phyloP scores from a whole-genome alignment of 1,140 invertebrate genomes.

The Akabosia matsudoensis region DNA sequence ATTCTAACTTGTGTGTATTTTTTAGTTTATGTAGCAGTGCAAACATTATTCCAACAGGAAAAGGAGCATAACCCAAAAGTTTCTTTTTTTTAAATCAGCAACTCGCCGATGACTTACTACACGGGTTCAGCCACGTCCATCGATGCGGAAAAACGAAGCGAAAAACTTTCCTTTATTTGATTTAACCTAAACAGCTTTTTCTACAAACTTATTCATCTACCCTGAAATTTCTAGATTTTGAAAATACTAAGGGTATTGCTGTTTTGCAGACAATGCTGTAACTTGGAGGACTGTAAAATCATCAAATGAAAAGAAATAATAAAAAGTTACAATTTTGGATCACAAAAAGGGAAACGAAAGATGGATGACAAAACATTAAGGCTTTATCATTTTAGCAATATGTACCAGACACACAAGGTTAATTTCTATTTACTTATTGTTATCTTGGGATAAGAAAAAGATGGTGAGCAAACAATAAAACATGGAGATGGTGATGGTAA shows the following conservation, averaged over 20 bases:
- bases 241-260: too few species aligned
- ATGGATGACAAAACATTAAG: background rate
- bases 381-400: background rate
- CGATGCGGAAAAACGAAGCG: background rate
- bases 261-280: too few species aligned
- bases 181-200: background rate
- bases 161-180: constrained; percentile 16
- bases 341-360: background rate
- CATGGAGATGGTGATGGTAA: background rate
- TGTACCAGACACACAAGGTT: background rate
- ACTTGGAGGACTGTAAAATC: background rate
- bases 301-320: background rate
- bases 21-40: too few species aligned
- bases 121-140: too few species aligned
- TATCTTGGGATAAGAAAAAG: background rate
- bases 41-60: too few species aligned
- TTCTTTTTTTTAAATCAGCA: background rate
- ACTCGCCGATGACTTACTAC: too few species aligned
- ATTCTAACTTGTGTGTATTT: too few species aligned
- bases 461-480: background rate
- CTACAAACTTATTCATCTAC: background rate
- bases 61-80: background rate
- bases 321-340: background rate
- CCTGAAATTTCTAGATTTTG: too few species aligned
- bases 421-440: constrained; percentile 15